Evolutionary conservation across 2,113 vertebrate genomes (phyloP), one percentile per base, ranked within the genome.

Genomic region (Procapra przewalskii): DNA sequence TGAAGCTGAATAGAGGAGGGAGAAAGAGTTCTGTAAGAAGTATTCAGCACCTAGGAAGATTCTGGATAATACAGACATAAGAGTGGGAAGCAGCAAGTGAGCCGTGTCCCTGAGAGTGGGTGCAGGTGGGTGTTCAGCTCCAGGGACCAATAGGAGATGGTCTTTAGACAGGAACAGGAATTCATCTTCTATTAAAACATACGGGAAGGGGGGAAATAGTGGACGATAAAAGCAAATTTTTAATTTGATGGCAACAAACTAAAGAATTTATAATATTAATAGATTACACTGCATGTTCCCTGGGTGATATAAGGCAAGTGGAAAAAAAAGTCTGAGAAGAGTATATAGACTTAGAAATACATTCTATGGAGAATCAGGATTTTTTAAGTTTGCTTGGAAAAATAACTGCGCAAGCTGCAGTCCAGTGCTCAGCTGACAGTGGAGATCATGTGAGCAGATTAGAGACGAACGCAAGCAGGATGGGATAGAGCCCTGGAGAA

Each of bases 391-490:
- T 27, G 64, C 6, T 14, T 55, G 31, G 19, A 21, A 43, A 8
- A 67, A 19, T 57, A 19, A 2, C 12, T 6, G 11, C 71, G 31
- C 11, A 10, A 45, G n/a, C 60, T 31, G 12, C 33, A 21, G 60
- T 4, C 40, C 43, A 29, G 27, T 6, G 27, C 75, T 54, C 17
- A 16, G 60, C 0, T 10, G n/a, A 55, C 45, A 60, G 17, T 40
- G 25, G 31, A 57, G 17, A 57, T 27, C 8, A 17, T 1, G 4
- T 45, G 16, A 85, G 8, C 19, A 62, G 4, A 16, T 31, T 16
- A 43, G 43, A 52, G 12, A 1, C 31, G 25, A 16, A 11, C 0
- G 0, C 2, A n/a, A 31, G 2, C 0, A 2, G 9, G 3, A 23
- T 1, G 3, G 2, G 15, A 10, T n/a, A 25, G 25, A 31, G 25